Percentiles rank a stretch among this genome's conserved stretches.
These are phyloP conservation scores for Pseudorectes ferrugineus DNA, from an alignment of 2,113 vertebrate genomes.

Conservation along the genomic window DNA sequence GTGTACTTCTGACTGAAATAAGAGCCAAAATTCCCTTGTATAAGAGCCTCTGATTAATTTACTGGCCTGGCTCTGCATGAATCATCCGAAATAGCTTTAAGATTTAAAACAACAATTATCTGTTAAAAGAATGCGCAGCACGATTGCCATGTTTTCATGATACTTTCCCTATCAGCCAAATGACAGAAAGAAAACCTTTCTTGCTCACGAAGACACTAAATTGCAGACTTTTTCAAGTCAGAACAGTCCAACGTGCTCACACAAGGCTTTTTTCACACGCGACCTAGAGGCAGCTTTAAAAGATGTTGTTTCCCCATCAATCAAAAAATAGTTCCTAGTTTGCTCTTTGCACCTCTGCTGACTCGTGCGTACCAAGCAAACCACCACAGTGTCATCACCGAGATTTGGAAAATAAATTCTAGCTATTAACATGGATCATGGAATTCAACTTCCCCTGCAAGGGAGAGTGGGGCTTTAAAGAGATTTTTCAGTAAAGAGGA, in stretches of 20 bases:
- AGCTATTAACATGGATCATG: not conserved
- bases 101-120: not conserved
- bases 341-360: not conserved
- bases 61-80: not conserved
- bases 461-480: not conserved
- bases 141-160: not conserved
- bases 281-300: not conserved
- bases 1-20: not conserved
- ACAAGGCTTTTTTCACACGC: not conserved
- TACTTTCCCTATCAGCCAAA: not conserved
- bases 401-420: not conserved
- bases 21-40: not conserved
- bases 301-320: not conserved
- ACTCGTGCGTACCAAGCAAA: not conserved
- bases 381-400: rapidly evolving
- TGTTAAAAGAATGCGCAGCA: not conserved
- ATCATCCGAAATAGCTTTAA: not conserved
- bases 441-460: not conserved
- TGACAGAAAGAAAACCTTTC: not conserved
- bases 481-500: not conserved
- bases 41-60: not conserved
- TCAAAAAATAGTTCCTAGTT: not conserved
- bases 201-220: not conserved
- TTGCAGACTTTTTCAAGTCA: not conserved
- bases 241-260: not conserved